Evolutionary conservation across 53 echinoderm and acorn worm species (phyloP), one percentile per base, ranked within the genome.

Genomic region (Paracentrotus lividus): DNA sequence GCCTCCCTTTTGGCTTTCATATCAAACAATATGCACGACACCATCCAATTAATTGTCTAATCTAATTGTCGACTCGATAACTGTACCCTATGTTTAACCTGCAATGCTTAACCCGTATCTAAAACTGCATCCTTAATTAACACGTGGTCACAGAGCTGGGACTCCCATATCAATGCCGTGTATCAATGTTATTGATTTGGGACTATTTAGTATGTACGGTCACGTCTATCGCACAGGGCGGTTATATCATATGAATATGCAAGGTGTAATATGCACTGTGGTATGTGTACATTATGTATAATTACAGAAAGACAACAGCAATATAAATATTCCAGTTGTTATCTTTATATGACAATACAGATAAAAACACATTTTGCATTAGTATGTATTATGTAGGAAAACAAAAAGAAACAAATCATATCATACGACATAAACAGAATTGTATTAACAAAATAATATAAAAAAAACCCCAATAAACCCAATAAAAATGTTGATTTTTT

Each of bases 61-160:
- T 72, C 72, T 38, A 72, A 72, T 72, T 38, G 72, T 18, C 12
- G 36, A 38, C 72, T 61, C 18, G 36, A 16, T 36, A 38, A 72
- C 38, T n/a, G n/a, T n/a, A 18, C 20, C 72, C 0, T 66, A 29
- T 67, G 15, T 3, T 12, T 72, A 40, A 72, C 40, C 36, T 40
- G 27, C 72, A 18, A 72, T 72, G 20, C 10, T 40, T 69, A 36
- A 38, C 40, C 32, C 72, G 36, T 72, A 72, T 38, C 40, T 72
- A 72, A 72, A 36, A 72, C 72, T n/a, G n/a, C n/a, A 38, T 72
- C 32, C 72, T 72, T 72, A 72, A 72, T 72, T 72, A 72, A 72
- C 72, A 72, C 72, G 72, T 72, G 72, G 72, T 36, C 72, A 20
- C 3, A 15, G 13, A 33, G 32, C 10, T 6, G 32, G 31, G 67